Percentiles rank a stretch among this genome's conserved stretches.
Evolutionary conservation across 2,888 invertebrate genomes (phyloP).

Genomic region (Coecobrya sp.): DNA sequence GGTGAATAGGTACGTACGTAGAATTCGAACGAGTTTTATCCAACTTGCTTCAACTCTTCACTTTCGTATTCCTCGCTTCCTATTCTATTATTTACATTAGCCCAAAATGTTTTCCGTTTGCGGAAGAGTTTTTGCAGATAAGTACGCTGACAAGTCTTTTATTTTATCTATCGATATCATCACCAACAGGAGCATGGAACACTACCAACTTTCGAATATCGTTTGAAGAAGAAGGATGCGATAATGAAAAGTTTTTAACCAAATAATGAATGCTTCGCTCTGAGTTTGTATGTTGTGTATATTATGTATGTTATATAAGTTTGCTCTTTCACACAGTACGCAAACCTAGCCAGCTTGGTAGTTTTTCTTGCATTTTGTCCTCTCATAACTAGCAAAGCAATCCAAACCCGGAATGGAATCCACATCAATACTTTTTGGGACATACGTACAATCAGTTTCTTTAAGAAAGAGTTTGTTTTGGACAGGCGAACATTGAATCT

Average conservation of each 20-base stretch:
- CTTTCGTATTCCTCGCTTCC: background rate
- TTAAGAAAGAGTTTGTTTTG: conserved; percentile 72
- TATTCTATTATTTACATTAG: background rate
- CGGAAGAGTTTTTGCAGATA: conserved; percentile 21
- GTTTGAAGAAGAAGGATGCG: background rate
- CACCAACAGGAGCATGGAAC: conserved; percentile 10
- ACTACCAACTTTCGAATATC: background rate
- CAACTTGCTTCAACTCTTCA: background rate
- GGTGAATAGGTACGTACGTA: background rate
- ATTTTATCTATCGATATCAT: conserved; percentile 69
- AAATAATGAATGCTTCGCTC: background rate
- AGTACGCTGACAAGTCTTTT: conserved; percentile 39
- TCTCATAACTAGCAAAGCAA: conserved; percentile 21
- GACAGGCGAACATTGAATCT: conserved; percentile 75
- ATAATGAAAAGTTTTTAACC: conserved; percentile 73
- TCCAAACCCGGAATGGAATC: background rate
- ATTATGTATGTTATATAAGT: background rate
- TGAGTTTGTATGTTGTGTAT: background rate
- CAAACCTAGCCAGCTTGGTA: background rate
- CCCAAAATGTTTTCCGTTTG: background rate
- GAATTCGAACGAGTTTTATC: background rate
- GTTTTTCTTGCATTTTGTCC: background rate
- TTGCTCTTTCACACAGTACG: background rate
- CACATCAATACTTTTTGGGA: background rate
- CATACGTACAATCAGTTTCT: conserved; percentile 42